A percentile compares a stretch with the other conserved stretches of the same genome.
Conservation (phyloP, 2,113 vertebrate species). For the Bambusicola thoracicus region DNA sequence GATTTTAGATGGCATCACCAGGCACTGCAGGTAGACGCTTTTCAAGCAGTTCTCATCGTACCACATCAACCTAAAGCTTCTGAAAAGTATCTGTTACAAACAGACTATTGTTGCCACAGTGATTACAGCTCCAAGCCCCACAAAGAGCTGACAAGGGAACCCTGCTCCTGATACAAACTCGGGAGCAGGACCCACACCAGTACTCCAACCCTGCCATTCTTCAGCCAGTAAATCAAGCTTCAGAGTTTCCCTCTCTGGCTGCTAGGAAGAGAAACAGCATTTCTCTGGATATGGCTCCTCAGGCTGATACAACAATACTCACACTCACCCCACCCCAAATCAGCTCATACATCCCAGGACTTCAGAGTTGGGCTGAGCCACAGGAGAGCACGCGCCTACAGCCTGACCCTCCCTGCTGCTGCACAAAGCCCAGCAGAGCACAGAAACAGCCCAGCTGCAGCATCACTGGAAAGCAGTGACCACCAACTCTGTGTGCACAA, state of each 20-base stretch:
- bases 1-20: neutral
- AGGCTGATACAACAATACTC: neutral
- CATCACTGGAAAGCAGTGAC: neutral
- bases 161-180: neutral
- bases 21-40: rapidly evolving
- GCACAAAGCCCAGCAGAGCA: neutral
- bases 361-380: neutral
- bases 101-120: neutral
- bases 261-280: rapidly evolving
- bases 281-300: neutral
- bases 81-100: neutral
- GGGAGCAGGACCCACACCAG: neutral
- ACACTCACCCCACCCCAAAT: neutral
- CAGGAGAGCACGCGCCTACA: neutral
- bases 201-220: rapidly evolving
- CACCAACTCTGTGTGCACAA: neutral
- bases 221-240: neutral
- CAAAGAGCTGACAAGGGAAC: neutral
- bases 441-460: too few species aligned
- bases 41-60: neutral
- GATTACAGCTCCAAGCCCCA: neutral
- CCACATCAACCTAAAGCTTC: neutral
- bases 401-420: neutral
- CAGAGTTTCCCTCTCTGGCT: neutral
- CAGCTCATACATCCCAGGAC: neutral